A percentile compares a stretch with the other conserved stretches of the same genome.
phyloP scores from a whole-genome alignment of 2,888 invertebrate genomes.

The Nephrocerus scutellatus region DNA sequence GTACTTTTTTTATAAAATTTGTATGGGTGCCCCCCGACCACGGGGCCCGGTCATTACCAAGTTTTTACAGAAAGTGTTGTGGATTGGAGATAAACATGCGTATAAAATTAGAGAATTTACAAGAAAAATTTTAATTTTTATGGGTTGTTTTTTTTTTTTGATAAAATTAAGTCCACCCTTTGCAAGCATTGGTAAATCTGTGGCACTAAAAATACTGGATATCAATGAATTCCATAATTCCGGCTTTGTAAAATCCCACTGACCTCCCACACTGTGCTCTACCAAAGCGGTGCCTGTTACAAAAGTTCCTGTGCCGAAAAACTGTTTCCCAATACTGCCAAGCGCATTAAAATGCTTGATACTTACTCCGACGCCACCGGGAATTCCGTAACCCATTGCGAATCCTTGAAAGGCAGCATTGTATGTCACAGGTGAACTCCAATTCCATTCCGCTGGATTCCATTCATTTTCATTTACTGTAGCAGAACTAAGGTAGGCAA shows the following conservation, averaged over 20 bases:
- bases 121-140: too few relatives aligned
- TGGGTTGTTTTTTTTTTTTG: too few relatives aligned
- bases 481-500: slow-evolving; percentile 2
- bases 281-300: slow-evolving; percentile 2
- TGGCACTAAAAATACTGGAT: not conserved
- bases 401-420: slow-evolving; percentile 8
- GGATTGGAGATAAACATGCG: too few relatives aligned
- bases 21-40: too few relatives aligned
- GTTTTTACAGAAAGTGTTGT: too few relatives aligned
- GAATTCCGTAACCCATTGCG: slow-evolving; percentile 2
- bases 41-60: too few relatives aligned
- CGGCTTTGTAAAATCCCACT: slow-evolving; percentile 9
- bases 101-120: too few relatives aligned
- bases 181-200: slow-evolving; percentile 4
- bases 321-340: not conserved
- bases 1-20: too few relatives aligned
- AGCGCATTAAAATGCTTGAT: slow-evolving; percentile 1
- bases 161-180: too few relatives aligned
- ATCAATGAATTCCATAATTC: slow-evolving; percentile 6
- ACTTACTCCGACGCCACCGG: not conserved
- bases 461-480: slow-evolving; percentile 1
- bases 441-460: slow-evolving; percentile 8
- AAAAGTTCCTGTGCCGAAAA: not conserved
- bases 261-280: slow-evolving; percentile 4
- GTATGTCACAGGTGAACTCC: slow-evolving; percentile 4